Evolutionary conservation across 1,140 invertebrate genomes (phyloP).

Genomic region (Platyscapa corneri): DNA sequence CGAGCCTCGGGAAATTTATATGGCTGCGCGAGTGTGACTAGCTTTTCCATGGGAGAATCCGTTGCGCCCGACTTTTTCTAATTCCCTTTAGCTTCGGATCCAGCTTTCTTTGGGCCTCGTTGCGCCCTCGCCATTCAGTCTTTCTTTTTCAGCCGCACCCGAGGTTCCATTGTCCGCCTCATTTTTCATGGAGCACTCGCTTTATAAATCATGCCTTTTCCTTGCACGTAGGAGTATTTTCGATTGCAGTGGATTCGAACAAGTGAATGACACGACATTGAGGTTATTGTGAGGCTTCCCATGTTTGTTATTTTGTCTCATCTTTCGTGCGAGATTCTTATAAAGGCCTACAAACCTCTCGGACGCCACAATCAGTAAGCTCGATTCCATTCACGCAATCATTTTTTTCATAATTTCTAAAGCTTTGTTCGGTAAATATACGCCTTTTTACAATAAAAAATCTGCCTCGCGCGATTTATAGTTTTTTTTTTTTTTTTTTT

Average conservation of each 20-base stretch:
- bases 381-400: too few relatives aligned
- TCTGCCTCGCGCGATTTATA: too few relatives aligned
- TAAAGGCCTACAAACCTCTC: too few relatives aligned
- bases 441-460: too few relatives aligned
- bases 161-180: background rate
- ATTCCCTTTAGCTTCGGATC: background rate
- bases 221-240: background rate
- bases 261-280: background rate
- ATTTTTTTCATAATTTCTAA: too few relatives aligned
- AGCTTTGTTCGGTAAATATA: too few relatives aligned
- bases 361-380: too few relatives aligned
- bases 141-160: background rate
- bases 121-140: background rate
- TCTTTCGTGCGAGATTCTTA: too few relatives aligned
- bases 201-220: slow-evolving; percentile 28
- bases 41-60: slow-evolving; percentile 46
- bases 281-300: background rate
- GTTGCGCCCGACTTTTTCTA: slow-evolving; percentile 37
- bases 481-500: too few relatives aligned
- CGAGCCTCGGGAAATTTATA: background rate
- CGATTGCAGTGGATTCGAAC: background rate
- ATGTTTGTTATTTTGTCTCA: background rate
- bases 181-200: background rate
- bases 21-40: background rate
- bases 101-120: background rate